A percentile compares a stretch with the other conserved stretches of the same genome.
These are phyloP conservation scores for Nipponia nippon DNA, from an alignment of 2,113 vertebrate species.

Conservation along the genomic window DNA sequence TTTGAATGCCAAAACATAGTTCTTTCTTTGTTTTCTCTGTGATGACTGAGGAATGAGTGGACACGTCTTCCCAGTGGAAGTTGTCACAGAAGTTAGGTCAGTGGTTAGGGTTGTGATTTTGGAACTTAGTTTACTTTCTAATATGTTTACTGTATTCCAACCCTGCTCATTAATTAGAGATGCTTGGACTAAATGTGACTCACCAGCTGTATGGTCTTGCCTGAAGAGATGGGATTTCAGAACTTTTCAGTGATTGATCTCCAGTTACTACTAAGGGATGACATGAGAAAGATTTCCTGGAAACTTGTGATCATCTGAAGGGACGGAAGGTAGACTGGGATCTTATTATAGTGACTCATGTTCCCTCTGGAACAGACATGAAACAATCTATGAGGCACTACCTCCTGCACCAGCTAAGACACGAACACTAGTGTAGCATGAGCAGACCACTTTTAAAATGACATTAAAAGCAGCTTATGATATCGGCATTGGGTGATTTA, in stretches of 20 bases:
- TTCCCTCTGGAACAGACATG: not conserved
- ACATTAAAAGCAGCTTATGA: not conserved
- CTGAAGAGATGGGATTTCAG: not conserved
- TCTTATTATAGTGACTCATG: not conserved
- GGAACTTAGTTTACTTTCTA: not conserved
- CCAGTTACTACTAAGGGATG: not conserved
- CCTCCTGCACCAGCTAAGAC: not conserved
- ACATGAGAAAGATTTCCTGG: not conserved
- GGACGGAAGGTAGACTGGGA: not conserved
- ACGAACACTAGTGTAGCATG: rapidly evolving
- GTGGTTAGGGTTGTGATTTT: not conserved
- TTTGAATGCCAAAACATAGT: not conserved
- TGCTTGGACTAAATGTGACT: not conserved
- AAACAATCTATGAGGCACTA: not conserved
- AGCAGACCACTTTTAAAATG: not conserved
- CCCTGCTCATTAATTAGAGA: not conserved
- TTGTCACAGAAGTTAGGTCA: not conserved
- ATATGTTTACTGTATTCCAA: not conserved
- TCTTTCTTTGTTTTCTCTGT: not conserved
- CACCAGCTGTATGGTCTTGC: rapidly evolving
- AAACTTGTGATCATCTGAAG: not conserved
- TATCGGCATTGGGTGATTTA: not conserved
- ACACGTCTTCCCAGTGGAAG: not conserved
- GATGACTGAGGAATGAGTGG: not conserved
- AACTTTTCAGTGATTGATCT: not conserved